phyloP scores from a whole-genome alignment of 2,797 vertebrate genomes.

The Chiloscyllium punctatum region DNA sequence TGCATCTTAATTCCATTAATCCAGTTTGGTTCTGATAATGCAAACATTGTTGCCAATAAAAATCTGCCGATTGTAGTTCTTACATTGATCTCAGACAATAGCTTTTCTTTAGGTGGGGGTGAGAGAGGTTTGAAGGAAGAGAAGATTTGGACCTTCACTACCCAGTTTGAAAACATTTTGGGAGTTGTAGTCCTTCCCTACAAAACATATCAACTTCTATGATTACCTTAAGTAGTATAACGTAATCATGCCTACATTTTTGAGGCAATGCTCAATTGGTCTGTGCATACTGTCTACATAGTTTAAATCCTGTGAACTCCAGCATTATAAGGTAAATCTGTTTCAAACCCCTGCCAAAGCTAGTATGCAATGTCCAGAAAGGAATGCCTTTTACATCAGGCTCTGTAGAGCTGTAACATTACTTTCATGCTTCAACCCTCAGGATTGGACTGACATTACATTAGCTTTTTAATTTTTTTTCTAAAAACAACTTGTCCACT shows the following conservation, averaged over 20 bases:
- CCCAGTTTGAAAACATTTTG: background rate
- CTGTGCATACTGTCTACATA: background rate
- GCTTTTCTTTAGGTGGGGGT: background rate
- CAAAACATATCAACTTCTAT: background rate
- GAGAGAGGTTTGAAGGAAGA: too few species aligned
- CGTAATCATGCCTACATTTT: background rate
- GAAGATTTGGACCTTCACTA: background rate
- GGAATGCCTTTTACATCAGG: too few species aligned
- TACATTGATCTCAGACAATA: background rate
- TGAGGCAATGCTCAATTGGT: background rate
- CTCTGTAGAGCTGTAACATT: too few species aligned
- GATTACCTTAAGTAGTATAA: background rate
- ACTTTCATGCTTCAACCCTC: background rate
- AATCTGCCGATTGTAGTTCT: background rate
- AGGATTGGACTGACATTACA: background rate
- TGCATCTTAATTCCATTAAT: background rate
- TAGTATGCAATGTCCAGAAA: background rate
- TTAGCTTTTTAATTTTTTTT: background rate
- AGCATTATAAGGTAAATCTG: background rate
- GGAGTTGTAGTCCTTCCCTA: background rate
- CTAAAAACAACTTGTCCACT: background rate
- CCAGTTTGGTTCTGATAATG: background rate
- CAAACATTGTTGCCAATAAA: background rate
- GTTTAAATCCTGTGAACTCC: background rate
- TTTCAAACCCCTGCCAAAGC: background rate